These are phyloP conservation scores for Gymnodraco acuticeps DNA, from an alignment of 2,797 vertebrate genomes.

Conservation along the genomic window DNA sequence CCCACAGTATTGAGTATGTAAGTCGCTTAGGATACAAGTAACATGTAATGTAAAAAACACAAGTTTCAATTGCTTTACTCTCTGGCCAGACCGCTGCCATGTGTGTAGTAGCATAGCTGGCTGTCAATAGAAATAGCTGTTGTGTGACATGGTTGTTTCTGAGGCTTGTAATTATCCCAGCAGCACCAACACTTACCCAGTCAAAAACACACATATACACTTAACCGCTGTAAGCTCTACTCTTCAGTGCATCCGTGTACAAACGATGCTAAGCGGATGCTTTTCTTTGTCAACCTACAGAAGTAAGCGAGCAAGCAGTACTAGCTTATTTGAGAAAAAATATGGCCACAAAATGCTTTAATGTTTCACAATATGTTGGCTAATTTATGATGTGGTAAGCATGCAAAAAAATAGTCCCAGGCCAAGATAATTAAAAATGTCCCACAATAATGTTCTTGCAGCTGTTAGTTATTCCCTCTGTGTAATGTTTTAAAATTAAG, in stretches of 20 bases:
- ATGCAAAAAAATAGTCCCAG: constrained; percentile 6
- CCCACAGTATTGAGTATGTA: too few relatives aligned
- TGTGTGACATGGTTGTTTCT: constrained; percentile 57
- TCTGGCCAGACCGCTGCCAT: constrained; percentile 24
- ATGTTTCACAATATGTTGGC: background rate
- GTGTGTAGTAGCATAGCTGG: constrained; percentile 51
- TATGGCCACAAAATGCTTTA: background rate
- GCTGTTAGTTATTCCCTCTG: background rate
- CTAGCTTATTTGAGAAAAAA: background rate
- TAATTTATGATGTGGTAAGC: background rate
- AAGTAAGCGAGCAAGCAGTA: background rate
- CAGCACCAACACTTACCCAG: constrained; percentile 43
- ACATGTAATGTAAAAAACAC: background rate
- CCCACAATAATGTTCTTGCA: background rate
- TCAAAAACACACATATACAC: constrained; percentile 28
- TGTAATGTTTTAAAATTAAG: background rate
- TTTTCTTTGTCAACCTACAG: background rate
- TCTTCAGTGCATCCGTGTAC: background rate
- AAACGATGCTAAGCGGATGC: background rate
- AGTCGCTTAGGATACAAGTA: too few relatives aligned
- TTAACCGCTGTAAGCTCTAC: background rate
- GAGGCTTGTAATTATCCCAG: constrained; percentile 57
- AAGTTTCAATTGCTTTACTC: constrained; percentile 26
- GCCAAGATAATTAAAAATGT: background rate
- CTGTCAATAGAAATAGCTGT: constrained; percentile 64